Base-by-base conservation (phyloP, 2,113 vertebrate species). In the Meleagris gallopavo region DNA sequence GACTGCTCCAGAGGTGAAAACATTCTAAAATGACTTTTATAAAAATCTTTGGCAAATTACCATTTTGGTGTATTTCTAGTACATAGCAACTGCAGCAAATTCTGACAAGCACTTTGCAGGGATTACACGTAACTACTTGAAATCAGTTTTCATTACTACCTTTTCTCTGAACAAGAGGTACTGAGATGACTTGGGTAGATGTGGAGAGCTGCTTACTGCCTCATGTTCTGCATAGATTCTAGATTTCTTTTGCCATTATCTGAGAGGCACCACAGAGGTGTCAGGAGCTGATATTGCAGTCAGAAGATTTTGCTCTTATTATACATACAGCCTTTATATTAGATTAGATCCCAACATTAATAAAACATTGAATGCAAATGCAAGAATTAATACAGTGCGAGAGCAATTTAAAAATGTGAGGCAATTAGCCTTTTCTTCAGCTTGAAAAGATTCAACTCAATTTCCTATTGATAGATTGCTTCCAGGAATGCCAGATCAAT, bases 371-470 rank as follows among this genome's bases (percentile, higher is more conserved):
- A 69, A 96, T 71, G 66, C 89, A 92, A 88, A 88, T 88, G 90
- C 94, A 96, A 93, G 91, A 94, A 95, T 96, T 90, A 87, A 91
- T 93, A 93, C 90, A 85, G 79, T 87, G 90, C 88, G 86, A 95
- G 73, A 94, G 79, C 64, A 95, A 14, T 95, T 86, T 95, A 93
- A 93, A 88, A 92, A 85, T 78, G 82, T 89, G 89, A 94, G 91
- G 93, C 85, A 94, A 92, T 97, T 95, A 93, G 86, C 65, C 30
- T 88, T 88, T 70, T 11, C 86, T 86, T 90, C 94, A 94, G 89
- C 62, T 89, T 89, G 86, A 75, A 92, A 94, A 62, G 74, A 83
- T 93, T 88, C 89, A 81, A 10, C 86, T 94, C 73, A 21, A 60
- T 90, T 94, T 94, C 85, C 54, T 72, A 22, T 83, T 87, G 95